Evolutionary conservation across 2,888 invertebrate genomes (phyloP).

Genomic region (Laothoe populi): DNA sequence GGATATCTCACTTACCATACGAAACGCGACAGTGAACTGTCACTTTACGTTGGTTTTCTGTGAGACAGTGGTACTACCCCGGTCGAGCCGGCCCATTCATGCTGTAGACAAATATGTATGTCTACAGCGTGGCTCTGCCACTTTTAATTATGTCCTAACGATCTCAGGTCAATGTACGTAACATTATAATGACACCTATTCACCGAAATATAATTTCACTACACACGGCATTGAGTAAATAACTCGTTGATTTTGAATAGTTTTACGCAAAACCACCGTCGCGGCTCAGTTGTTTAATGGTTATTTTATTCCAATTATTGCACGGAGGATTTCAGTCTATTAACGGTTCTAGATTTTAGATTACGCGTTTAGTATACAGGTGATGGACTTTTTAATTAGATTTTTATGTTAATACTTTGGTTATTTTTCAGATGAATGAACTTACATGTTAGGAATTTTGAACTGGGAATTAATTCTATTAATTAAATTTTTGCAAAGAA

Average conservation of each 20-base stretch:
- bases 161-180: constrained; percentile 14
- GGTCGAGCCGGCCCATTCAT: too few species aligned
- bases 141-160: too few species aligned
- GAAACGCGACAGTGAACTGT: too few species aligned
- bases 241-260: constrained; percentile 11
- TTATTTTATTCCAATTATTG: constrained; percentile 51
- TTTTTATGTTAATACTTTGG: neutral
- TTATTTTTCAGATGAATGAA: neutral
- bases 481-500: neutral
- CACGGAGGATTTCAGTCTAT: constrained; percentile 30
- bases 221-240: constrained; percentile 22
- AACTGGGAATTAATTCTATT: neutral
- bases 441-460: neutral
- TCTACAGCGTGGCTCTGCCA: too few species aligned
- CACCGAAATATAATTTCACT: constrained; percentile 30
- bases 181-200: neutral
- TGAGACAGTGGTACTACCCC: too few species aligned
- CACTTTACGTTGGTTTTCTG: too few species aligned
- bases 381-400: constrained; percentile 1
- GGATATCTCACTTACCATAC: too few species aligned
- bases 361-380: neutral
- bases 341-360: neutral
- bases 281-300: constrained; percentile 47
- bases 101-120: too few species aligned
- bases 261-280: constrained; percentile 45